Evolutionary conservation across 2,113 vertebrate species (phyloP).

Genomic region (Phocoena sinus): DNA sequence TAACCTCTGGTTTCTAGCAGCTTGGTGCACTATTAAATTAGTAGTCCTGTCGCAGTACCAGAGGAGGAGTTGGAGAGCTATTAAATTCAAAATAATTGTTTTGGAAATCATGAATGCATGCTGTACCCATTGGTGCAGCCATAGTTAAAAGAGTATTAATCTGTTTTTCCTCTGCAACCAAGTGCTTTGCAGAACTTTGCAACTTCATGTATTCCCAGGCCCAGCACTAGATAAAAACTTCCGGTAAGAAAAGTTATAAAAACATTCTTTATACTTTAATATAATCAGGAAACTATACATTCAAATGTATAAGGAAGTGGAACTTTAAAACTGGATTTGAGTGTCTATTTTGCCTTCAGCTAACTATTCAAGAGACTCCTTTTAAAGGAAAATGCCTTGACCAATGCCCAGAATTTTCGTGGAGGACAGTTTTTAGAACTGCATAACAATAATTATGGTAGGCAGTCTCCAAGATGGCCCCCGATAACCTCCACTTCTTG

Average conservation of each 20-base stretch:
- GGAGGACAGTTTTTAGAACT: neutral
- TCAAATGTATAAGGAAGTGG: neutral
- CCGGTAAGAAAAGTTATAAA: neutral
- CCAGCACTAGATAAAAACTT: neutral
- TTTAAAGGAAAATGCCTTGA: neutral
- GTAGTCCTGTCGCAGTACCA: slow-evolving; percentile 50
- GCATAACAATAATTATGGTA: neutral
- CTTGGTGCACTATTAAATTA: slow-evolving; percentile 63
- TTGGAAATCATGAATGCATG: slow-evolving; percentile 53
- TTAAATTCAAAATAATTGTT: slow-evolving; percentile 54
- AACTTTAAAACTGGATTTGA: neutral
- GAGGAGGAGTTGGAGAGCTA: slow-evolving; percentile 51
- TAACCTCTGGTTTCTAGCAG: slow-evolving; percentile 68
- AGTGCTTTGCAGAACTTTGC: slow-evolving; percentile 52
- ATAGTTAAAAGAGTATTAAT: slow-evolving; percentile 30
- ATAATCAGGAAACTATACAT: neutral
- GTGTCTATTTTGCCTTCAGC: neutral
- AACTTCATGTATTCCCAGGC: neutral
- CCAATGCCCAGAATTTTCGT: neutral
- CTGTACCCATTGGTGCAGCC: slow-evolving; percentile 5
- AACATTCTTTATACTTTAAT: neutral
- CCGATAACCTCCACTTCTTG: neutral
- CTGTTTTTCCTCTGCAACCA: slow-evolving; percentile 1
- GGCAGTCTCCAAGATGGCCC: neutral
- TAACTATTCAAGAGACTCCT: neutral